These are phyloP conservation scores for Ostrea denselamellosa DNA, from an alignment of 1,140 invertebrate genomes.

Conservation along the genomic window DNA sequence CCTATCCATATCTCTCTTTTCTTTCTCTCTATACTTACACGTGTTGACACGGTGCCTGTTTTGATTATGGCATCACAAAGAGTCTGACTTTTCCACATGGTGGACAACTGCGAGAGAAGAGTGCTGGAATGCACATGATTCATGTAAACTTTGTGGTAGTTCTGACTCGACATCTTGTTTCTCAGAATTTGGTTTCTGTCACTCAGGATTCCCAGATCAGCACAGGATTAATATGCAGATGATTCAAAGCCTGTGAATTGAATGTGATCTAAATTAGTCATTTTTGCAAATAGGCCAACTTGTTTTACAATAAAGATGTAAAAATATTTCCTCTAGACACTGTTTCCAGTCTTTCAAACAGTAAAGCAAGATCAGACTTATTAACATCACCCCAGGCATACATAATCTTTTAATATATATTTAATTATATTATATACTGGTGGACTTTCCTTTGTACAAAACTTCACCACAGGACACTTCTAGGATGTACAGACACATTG, in stretches of 20 bases:
- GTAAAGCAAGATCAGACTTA: no score
- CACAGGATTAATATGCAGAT: neutral
- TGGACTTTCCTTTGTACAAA: no score
- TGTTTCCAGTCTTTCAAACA: no score
- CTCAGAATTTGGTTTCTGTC: neutral
- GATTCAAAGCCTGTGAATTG: neutral
- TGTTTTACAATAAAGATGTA: no score
- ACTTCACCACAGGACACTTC: no score
- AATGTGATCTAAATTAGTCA: no score
- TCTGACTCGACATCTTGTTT: neutral
- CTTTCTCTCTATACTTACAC: constrained; percentile 27
- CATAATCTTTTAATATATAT: no score
- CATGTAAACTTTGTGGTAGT: constrained; percentile 54
- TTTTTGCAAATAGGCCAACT: no score
- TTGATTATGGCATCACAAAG: constrained; percentile 52
- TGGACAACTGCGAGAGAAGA: constrained; percentile 46
- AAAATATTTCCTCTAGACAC: no score
- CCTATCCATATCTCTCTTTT: neutral
- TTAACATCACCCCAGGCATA: no score
- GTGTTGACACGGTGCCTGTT: constrained; percentile 45
- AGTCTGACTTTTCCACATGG: constrained; percentile 50
- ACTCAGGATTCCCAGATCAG: neutral
- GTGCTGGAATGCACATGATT: constrained; percentile 52
- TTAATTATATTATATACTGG: no score
- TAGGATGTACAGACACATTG: no score